phyloP scores from a whole-genome alignment of 2,888 invertebrate species.

The Rotaria sp. region DNA sequence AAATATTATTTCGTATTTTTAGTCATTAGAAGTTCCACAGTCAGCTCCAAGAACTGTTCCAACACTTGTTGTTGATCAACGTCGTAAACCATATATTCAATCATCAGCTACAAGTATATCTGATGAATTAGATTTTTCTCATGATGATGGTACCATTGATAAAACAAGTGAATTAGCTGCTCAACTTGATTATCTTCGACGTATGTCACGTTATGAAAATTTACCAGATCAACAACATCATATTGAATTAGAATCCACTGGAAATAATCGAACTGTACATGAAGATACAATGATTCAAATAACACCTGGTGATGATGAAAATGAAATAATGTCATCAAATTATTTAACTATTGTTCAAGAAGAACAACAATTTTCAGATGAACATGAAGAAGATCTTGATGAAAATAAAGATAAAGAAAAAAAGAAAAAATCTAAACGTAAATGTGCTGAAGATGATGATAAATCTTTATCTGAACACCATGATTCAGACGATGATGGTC shows the following conservation, averaged over 20 bases:
- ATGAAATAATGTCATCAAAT: neutral
- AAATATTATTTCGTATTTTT: neutral
- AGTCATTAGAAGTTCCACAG: neutral
- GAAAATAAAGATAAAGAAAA: neutral
- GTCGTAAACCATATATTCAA: neutral
- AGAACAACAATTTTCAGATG: neutral
- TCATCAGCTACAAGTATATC: slow-evolving; percentile 19
- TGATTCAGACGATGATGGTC: neutral
- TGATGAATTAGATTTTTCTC: neutral
- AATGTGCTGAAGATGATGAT: neutral
- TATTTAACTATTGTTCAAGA: slow-evolving; percentile 3
- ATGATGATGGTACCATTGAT: neutral
- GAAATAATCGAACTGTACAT: too few species aligned
- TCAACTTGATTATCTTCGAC: slow-evolving; percentile 25
- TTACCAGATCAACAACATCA: neutral
- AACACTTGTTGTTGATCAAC: neutral
- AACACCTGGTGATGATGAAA: neutral
- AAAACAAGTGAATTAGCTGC: slow-evolving; percentile 13
- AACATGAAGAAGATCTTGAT: neutral
- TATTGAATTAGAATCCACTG: neutral
- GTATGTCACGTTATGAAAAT: slow-evolving; percentile 19
- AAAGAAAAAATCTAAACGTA: neutral
- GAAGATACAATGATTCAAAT: neutral
- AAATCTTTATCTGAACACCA: slow-evolving; percentile 7
- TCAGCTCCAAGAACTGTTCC: neutral